phyloP scores from a whole-genome alignment of 2,113 vertebrate genomes.

The Sturnus vulgaris region DNA sequence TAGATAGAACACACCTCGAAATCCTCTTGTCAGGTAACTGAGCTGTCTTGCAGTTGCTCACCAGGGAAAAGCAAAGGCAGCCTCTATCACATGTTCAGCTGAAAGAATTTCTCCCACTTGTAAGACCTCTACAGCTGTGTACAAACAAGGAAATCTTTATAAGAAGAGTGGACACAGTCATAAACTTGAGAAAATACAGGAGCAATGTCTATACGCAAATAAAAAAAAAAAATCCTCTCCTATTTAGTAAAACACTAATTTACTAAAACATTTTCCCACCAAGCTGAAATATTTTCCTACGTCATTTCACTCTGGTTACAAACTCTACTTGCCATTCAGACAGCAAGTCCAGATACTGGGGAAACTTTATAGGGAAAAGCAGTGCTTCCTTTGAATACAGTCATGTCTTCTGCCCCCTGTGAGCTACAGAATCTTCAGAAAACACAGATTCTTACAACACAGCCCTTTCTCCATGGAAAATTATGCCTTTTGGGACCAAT shows the following conservation, averaged over 20 bases:
- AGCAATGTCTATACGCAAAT: not conserved
- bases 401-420: not conserved
- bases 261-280: not conserved
- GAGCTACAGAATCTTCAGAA: not conserved
- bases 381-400: not conserved
- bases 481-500: not conserved
- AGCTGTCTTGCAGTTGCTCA: not conserved
- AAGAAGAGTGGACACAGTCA: not conserved
- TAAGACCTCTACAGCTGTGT: not conserved
- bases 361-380: not conserved
- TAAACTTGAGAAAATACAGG: conserved; percentile 20
- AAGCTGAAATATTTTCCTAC: not conserved
- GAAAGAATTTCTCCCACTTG: not conserved
- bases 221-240: not conserved
- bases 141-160: conserved; percentile 15
- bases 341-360: not conserved
- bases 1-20: not conserved
- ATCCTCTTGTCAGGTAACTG: not conserved
- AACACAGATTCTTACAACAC: not conserved
- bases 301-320: not conserved
- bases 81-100: not conserved
- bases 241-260: not conserved
- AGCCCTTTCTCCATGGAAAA: not conserved
- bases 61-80: not conserved
- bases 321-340: not conserved